Conservation (phyloP, 2,113 vertebrate genomes). For the Erythrolamprus reginae region DNA sequence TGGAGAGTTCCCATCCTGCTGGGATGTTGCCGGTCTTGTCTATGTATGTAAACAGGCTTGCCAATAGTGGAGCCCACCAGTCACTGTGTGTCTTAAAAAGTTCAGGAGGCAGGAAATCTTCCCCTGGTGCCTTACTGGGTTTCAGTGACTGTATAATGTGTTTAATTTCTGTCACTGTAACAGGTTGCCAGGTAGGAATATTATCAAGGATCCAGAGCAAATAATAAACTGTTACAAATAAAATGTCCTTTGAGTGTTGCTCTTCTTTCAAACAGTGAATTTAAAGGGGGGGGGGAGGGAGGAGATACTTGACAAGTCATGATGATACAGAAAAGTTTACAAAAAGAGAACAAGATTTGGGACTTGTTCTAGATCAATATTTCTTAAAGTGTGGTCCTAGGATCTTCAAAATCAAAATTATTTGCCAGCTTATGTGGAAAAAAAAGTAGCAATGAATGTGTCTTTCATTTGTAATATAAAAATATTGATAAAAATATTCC, state of each 20-base stretch:
- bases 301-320: not conserved
- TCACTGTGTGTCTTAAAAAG: no score
- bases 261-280: not conserved
- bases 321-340: not conserved
- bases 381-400: not conserved
- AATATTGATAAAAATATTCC: no score
- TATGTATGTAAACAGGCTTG: no score
- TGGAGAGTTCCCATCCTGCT: no score
- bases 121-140: no score
- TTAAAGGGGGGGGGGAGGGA: not conserved
- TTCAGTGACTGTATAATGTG: no score
- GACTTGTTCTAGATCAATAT: not conserved
- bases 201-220: no score
- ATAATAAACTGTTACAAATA: conserved; percentile 64
- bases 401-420: not conserved
- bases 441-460: not conserved
- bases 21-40: no score
- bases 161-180: no score
- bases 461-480: not conserved
- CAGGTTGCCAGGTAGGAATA: no score
- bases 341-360: not conserved
- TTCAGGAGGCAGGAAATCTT: no score
- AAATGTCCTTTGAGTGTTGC: not conserved
- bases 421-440: not conserved
- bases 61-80: no score